Evolutionary conservation across 2,797 vertebrate species (phyloP).

Genomic region (Percopsis omiscomaycus): DNA sequence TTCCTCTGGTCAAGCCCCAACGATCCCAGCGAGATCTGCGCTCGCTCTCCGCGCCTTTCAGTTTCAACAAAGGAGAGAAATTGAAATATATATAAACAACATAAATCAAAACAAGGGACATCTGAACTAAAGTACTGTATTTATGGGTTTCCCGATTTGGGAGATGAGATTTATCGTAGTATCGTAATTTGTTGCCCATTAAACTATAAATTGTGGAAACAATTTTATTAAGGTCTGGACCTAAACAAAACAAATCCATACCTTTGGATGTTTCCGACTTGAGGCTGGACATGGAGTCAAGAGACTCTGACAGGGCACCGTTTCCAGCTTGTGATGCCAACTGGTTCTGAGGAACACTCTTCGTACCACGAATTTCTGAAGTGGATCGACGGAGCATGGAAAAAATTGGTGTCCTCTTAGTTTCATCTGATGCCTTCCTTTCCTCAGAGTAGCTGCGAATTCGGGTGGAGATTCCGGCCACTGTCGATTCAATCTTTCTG

Average conservation of each 20-base stretch:
- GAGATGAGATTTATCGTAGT: no score
- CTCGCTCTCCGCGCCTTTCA: slow-evolving; percentile 71
- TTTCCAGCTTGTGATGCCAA: slow-evolving; percentile 76
- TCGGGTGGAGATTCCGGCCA: slow-evolving; percentile 89
- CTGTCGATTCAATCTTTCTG: slow-evolving; percentile 89
- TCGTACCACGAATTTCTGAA: slow-evolving; percentile 86
- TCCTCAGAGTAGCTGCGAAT: slow-evolving; percentile 89
- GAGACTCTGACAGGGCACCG: slow-evolving; percentile 87
- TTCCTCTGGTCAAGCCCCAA: slow-evolving; percentile 88
- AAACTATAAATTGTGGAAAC: no score
- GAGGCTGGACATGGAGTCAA: slow-evolving; percentile 88
- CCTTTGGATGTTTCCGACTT: slow-evolving; percentile 80
- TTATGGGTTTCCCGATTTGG: no score
- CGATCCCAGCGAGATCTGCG: slow-evolving; percentile 89
- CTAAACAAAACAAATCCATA: slow-evolving; percentile 39
- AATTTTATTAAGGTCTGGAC: no score
- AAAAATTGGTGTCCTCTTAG: slow-evolving; percentile 83
- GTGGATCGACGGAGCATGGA: slow-evolving; percentile 86
- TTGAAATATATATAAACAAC: slow-evolving; percentile 15
- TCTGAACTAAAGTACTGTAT: no score
- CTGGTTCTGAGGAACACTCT: slow-evolving; percentile 84
- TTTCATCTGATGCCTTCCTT: slow-evolving; percentile 70
- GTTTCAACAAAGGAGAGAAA: background rate
- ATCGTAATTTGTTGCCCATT: background rate
- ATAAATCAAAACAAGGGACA: slow-evolving; percentile 1